Base-by-base conservation (phyloP, 2,888 invertebrate species). In the Congeria kusceri region DNA sequence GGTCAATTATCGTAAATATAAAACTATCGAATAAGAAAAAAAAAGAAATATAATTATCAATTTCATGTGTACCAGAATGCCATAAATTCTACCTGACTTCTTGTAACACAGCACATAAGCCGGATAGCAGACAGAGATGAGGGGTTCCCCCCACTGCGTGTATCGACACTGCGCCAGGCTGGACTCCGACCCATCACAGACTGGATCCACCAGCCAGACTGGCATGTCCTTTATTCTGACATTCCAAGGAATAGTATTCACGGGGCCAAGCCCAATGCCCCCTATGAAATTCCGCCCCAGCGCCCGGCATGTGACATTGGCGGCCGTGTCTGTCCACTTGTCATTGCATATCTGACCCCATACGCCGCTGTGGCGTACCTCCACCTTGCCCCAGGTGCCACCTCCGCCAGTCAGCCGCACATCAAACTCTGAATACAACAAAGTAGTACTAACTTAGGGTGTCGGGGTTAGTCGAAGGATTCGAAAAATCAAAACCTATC, bases 271-370 rank as follows among this genome's bases (percentile, higher is more conserved):
- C 4, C 86, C 84, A 9, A 85, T 84, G 0, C 91, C 91, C 27
- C 87, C 88, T 11, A 64, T 56, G 67, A 77, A 89, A 5, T 86
- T 87, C 27, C 74, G 59, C n/a, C 87, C 88, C 7, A 89, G 69
- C 59, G 81, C 83, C 53, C 85, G 70, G 77, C 90, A 90, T 29
- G 89, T 83, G 0, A 96, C 96, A 86, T 95, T 94, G 0, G 96
- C 96, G 85, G 96, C 95, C 15, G 93, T 94, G 78, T 96, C 92
- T 20, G 95, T 95, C 90, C 96, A 96, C 86, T 95, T 95, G 85
- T 96, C 96, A 88, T 96, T 96, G 91, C 96, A 96, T 5, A 96
- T 94, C 78, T 95, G 95, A 0, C 96, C 96, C 95, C 96, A 96
- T 77, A 94, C 94, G 0, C 95, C 96, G 76, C 93, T 91, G 95